Base-by-base conservation (phyloP, 2,113 vertebrate genomes). In the Narcine bancroftii region DNA sequence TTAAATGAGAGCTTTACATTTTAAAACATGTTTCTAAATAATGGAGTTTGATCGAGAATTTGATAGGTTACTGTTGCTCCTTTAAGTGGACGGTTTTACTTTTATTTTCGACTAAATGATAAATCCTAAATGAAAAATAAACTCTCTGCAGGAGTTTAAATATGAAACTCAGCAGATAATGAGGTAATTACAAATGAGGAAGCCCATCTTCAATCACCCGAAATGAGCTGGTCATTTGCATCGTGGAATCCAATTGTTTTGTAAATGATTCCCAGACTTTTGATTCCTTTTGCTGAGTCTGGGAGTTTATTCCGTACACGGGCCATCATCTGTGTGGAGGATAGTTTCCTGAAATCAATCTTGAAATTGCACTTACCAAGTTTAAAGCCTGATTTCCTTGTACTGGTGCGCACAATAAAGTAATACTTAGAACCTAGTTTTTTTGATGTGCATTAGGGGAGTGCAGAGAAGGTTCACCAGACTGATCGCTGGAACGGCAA, bases 221-320 rank as follows among this genome's bases (percentile, higher is more conserved):
- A 17, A 36, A 56, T 60, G 53, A 63, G 56, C 56, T 60, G 60
- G 60, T 4, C 33, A 60, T 53, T 36, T 13, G 15, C 53, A 87
- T 87, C 60, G 36, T 60, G n/a, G 33, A 60, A 87, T 87, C 53
- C 56, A n/a, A 87, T 87, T 60, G 81, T 87, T 85, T 85, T 60
- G 56, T 6, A 24, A 87, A 87, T 63, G 53, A 87, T 87, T 87
- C 81, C 81, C 81, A 87, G 81, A 87, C 60, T 87, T 87, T 87
- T 36, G 81, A 50, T n/a, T 60, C n/a, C 33, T 13, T n/a, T 26
- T 81, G 33, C 50, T 60, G 45, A 83, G 15, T 4, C 47, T 83
- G 47, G 79, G 29, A 53, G 33, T 83, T 56, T 83, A 83, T 83
- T 83, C 53, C 13, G 6, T 0, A 19, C 50, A 39, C 60, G n/a